phyloP scores from a whole-genome alignment of 35 echinoderm and acorn worm species.

The Apostichopus parvimensis region DNA sequence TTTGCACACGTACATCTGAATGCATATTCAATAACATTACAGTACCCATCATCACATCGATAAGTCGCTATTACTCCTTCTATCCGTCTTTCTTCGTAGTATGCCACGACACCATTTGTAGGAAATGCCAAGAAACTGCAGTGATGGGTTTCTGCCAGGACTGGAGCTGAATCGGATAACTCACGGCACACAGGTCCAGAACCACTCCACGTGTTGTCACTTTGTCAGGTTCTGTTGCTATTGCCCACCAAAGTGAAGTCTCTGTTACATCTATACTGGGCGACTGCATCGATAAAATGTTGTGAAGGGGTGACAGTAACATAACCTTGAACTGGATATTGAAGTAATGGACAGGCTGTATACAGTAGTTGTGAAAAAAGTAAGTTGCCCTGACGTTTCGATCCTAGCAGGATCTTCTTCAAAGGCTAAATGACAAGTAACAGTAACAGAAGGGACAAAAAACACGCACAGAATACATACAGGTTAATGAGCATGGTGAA shows the following conservation, averaged over 20 bases:
- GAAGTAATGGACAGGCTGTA: too few relatives aligned
- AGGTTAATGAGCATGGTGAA: too few relatives aligned
- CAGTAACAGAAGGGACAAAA: too few relatives aligned
- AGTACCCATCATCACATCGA: neutral
- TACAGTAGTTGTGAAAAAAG: too few relatives aligned
- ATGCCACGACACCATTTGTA: neutral
- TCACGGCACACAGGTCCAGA: neutral
- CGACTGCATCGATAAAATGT: neutral
- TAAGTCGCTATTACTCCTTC: neutral
- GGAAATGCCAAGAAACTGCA: too few relatives aligned
- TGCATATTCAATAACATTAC: too few relatives aligned
- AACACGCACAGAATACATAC: too few relatives aligned
- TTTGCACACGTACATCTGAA: too few relatives aligned
- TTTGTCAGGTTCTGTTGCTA: conserved; percentile 1
- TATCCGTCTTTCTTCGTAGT: neutral
- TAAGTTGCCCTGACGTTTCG: too few relatives aligned
- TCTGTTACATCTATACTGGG: conserved; percentile 3
- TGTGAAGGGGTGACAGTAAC: neutral
- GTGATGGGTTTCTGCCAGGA: neutral
- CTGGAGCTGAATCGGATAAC: neutral
- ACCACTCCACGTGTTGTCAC: neutral
- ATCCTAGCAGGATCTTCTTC: too few relatives aligned
- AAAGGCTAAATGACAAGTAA: too few relatives aligned
- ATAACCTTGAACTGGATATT: neutral
- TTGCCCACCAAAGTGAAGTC: neutral